Evolutionary conservation across 2,797 vertebrate species (phyloP), one percentile per base, ranked within the genome.

Genomic region (Phyllotis vaccarum): DNA sequence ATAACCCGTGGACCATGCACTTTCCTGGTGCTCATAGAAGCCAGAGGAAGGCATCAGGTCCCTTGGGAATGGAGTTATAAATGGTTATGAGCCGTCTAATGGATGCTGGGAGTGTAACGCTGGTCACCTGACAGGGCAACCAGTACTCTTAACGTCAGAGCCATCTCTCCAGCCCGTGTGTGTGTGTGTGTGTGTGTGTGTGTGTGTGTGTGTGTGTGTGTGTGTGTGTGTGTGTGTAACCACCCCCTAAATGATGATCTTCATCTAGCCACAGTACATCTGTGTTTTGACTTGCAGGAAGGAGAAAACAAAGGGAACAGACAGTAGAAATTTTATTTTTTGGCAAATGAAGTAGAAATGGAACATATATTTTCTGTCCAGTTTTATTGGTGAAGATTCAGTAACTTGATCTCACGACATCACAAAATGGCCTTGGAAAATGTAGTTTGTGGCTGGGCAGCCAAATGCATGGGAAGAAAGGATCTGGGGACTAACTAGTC

Each of bases 341-440:
- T 86, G 95, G 70, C 90, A 83, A 95, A 93, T 0, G 6, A 94
- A 46, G 56, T n/a, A 80, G 68, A 89, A 83, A 40, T 62, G 88
- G 90, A 79, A 89, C 46, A 56, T 56, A 40, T 58, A 89, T 54
- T 89, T 95, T 93, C 62, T 72, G 64, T 34, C 87, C 19, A 5
- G 52, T 83, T 94, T 68, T 80, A 34, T 27, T 86, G 83, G 19
- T 86, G 64, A 58, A 70, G 89, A 89, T 56, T 66, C 92, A 43
- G 54, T 49, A 82, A 74, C 29, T 5, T 68, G 96, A 82, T 70
- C 62, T 89, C 56, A 27, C n/a, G 80, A 83, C 66, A 24, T 90
- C 87, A 91, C 78, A 83, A 62, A 95, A 76, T 75, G 82, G 75
- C 31, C 62, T 83, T 64, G 40, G 68, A 81, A 91, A 91, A 91